A percentile compares a stretch with the other conserved stretches of the same genome.
These are phyloP conservation scores for Scaptomyza hsui DNA, from an alignment of 1,140 invertebrate genomes.

Conservation along the genomic window DNA sequence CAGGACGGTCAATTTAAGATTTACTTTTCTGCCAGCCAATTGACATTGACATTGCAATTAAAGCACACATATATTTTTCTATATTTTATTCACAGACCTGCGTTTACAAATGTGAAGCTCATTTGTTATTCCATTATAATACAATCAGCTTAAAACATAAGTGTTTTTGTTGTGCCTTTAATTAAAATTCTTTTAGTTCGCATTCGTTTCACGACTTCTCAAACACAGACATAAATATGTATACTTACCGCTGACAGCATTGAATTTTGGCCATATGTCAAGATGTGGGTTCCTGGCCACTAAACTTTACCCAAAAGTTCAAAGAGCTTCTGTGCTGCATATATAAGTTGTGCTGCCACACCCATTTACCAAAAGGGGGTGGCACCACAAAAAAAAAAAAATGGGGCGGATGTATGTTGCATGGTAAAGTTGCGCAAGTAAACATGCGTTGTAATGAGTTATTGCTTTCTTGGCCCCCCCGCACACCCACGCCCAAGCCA, in stretches of 20 bases:
- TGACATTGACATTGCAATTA: slow-evolving; percentile 63
- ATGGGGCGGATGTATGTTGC: slow-evolving; percentile 15
- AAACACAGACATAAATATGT: background rate
- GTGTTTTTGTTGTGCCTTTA: slow-evolving; percentile 9
- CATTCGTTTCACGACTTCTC: no score
- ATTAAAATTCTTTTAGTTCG: background rate
- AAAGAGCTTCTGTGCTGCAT: slow-evolving; percentile 71
- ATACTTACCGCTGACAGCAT: slow-evolving; percentile 45
- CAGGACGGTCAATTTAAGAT: slow-evolving; percentile 56
- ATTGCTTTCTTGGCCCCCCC: slow-evolving; percentile 56
- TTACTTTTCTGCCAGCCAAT: slow-evolving; percentile 56
- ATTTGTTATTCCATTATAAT: slow-evolving; percentile 6
- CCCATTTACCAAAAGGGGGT: slow-evolving; percentile 50
- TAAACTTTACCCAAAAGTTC: slow-evolving; percentile 74
- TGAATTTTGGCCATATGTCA: slow-evolving; percentile 81
- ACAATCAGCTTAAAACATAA: slow-evolving; percentile 31
- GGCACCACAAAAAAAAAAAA: slow-evolving; percentile 3
- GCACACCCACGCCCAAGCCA: no score
- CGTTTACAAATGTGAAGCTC: background rate
- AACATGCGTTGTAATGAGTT: slow-evolving; percentile 81
- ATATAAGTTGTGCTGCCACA: slow-evolving; percentile 64
- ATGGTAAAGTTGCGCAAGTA: slow-evolving; percentile 67
- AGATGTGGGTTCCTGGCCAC: slow-evolving; percentile 71
- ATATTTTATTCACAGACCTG: background rate
- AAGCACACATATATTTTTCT: slow-evolving; percentile 8